A percentile compares a stretch with the other conserved stretches of the same genome.
phyloP scores from a whole-genome alignment of 2,797 vertebrate species.

The Chrosomus eos region DNA sequence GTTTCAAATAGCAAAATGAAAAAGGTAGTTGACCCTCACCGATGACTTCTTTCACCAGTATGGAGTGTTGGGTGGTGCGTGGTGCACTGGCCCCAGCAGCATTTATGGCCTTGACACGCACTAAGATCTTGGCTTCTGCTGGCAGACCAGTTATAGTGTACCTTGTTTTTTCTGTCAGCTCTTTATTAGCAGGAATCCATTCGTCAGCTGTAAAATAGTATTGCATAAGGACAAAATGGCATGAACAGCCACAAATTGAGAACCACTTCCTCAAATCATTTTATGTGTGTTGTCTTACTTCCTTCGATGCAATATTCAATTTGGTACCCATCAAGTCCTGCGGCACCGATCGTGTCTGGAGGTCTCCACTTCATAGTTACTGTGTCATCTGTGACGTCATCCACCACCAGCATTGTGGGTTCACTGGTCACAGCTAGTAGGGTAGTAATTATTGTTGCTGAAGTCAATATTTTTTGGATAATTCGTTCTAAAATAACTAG shows the following conservation, averaged over 20 bases:
- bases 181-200: constrained; percentile 87
- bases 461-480: background rate
- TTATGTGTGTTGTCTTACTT: constrained; percentile 81
- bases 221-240: background rate
- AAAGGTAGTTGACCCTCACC: constrained; percentile 77
- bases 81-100: constrained; percentile 88
- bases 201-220: constrained; percentile 78
- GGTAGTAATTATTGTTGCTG: constrained; percentile 32
- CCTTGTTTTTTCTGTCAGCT: constrained; percentile 91
- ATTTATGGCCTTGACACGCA: constrained; percentile 94
- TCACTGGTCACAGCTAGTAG: constrained; percentile 94
- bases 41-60: constrained; percentile 94
- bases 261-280: background rate
- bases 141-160: constrained; percentile 89
- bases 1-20: background rate
- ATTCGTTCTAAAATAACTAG: background rate
- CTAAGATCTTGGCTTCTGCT: constrained; percentile 85
- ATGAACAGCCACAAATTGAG: background rate
- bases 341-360: constrained; percentile 95
- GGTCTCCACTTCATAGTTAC: constrained; percentile 98
- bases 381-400: constrained; percentile 89
- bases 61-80: constrained; percentile 86
- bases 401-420: constrained; percentile 91
- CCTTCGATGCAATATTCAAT: constrained; percentile 98
- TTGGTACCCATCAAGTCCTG: constrained; percentile 94